A percentile compares a stretch with the other conserved stretches of the same genome.
These are phyloP conservation scores for Cryptocheilus praepositus DNA, from an alignment of 2,888 invertebrate genomes.

Conservation along the genomic window DNA sequence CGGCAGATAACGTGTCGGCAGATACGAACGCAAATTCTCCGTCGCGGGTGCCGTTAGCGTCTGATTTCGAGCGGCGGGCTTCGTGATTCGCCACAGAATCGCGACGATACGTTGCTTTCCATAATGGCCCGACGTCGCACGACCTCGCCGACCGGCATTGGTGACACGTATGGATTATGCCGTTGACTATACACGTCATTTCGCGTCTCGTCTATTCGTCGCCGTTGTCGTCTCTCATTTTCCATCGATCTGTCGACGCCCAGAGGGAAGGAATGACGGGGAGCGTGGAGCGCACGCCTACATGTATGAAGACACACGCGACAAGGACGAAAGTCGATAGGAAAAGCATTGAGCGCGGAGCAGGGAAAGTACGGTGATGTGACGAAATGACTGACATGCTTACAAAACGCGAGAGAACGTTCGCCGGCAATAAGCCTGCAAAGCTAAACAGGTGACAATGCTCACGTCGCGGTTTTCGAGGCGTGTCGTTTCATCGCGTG, in stretches of 20 bases:
- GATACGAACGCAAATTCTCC: too few species aligned
- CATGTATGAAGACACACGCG: too few species aligned
- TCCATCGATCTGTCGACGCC: slow-evolving; percentile 40
- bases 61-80: too few species aligned
- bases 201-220: slow-evolving; percentile 22
- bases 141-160: slow-evolving; percentile 9
- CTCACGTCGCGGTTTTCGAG: slow-evolving; percentile 69
- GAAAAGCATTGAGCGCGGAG: background rate
- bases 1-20: too few species aligned
- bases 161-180: slow-evolving; percentile 22
- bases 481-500: slow-evolving; percentile 46
- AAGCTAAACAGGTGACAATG: slow-evolving; percentile 72
- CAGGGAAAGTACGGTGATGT: too few species aligned
- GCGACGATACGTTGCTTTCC: slow-evolving; percentile 9
- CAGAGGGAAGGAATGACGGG: background rate
- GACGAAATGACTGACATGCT: too few species aligned
- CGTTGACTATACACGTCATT: slow-evolving; percentile 29
- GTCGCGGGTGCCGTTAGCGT: too few species aligned
- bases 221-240: slow-evolving; percentile 30
- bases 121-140: slow-evolving; percentile 22
- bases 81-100: too few species aligned
- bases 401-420: slow-evolving; percentile 20
- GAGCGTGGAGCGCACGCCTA: background rate
- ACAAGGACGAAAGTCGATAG: slow-evolving; percentile 8
- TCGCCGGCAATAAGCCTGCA: slow-evolving; percentile 30